Base-by-base conservation (phyloP, 2,888 invertebrate genomes). In the Resseliella maxima region DNA sequence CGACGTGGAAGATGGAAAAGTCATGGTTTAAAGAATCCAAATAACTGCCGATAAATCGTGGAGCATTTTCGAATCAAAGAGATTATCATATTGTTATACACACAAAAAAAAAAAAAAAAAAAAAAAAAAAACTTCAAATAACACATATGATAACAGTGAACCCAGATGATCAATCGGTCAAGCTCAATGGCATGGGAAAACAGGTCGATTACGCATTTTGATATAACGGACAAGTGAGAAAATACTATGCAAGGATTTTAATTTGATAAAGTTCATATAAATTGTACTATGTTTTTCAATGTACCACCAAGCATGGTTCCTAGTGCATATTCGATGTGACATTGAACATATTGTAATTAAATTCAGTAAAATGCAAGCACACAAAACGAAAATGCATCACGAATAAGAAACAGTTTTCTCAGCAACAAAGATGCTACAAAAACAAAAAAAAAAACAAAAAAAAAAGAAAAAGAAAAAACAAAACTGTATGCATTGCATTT, bases 101-200 rank as follows among this genome's bases (percentile, higher is more conserved):
- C 1, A 59, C 24, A 24, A 59, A 59, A 50, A 2, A 50, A 50
- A 2, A 50, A 50, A 10, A 50, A 21, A 6, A 50, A 50, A 6
- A 50, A 21, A 6, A 50, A 50, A 6, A 21, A 21, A 8, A 50
- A 50, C 10, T 12, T 12, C 50, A 59, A 59, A 59, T 24, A 41
- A 59, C 59, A 59, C 5, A 72, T 35, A 31, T 31, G 72, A 72
- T 72, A 72, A 72, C 31, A 31, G 35, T 35, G 35, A 72, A n/a
- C n/a, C n/a, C n/a, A n/a, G n/a, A 27, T 27, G 59, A 59, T 59
- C 59, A 59, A n/a, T 12, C 24, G 27, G n/a, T 2, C 35, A 72
- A 59, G 27, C n/a, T n/a, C 15, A 72, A 72, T 72, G 72, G 31
- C 72, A 72, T n/a, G 31, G 18, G 31, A 72, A 72, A 72, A 72